These are phyloP conservation scores for Drosophila serrata DNA, from an alignment of 1,140 invertebrate genomes.

Conservation along the genomic window DNA sequence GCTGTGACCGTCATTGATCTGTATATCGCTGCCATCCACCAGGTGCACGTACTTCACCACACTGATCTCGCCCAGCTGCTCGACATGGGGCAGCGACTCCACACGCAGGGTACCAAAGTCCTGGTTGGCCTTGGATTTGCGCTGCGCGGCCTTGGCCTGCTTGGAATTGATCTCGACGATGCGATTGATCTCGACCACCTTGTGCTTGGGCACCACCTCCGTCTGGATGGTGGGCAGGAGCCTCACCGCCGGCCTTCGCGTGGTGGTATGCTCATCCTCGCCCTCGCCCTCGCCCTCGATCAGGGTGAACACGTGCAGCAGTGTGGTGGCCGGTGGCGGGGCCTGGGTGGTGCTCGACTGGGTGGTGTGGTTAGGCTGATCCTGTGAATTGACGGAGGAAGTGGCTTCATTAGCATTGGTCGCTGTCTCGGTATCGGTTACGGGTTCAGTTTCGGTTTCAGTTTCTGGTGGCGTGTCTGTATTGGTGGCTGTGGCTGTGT, in stretches of 20 bases:
- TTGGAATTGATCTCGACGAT: slow-evolving; percentile 89
- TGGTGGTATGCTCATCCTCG: slow-evolving; percentile 29
- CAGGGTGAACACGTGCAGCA: slow-evolving; percentile 86
- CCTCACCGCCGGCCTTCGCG: slow-evolving; percentile 14
- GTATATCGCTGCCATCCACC: slow-evolving; percentile 84
- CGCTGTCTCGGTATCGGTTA: slow-evolving; percentile 31
- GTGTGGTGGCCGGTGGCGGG: slow-evolving; percentile 85
- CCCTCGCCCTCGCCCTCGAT: slow-evolving; percentile 71
- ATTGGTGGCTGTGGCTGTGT: slow-evolving; percentile 48
- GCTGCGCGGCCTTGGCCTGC: slow-evolving; percentile 86
- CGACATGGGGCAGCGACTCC: slow-evolving; percentile 87
- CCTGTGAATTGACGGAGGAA: slow-evolving; percentile 75
- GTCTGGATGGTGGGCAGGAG: slow-evolving; percentile 13
- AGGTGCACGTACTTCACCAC: slow-evolving; percentile 89
- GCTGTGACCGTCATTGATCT: slow-evolving; percentile 81
- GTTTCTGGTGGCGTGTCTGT: slow-evolving; percentile 60
- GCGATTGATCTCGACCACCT: slow-evolving; percentile 89
- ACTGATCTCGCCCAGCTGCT: slow-evolving; percentile 89
- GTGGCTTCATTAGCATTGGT: slow-evolving; percentile 77
- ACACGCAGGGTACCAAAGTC: slow-evolving; percentile 85
- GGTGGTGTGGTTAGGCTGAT: slow-evolving; percentile 12
- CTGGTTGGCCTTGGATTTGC: slow-evolving; percentile 87
- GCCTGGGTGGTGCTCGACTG: slow-evolving; percentile 52
- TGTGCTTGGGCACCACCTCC: slow-evolving; percentile 85
- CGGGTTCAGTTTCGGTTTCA: slow-evolving; percentile 29